Base-by-base conservation (phyloP, 1,140 invertebrate genomes). In the Nylanderia fulva region DNA sequence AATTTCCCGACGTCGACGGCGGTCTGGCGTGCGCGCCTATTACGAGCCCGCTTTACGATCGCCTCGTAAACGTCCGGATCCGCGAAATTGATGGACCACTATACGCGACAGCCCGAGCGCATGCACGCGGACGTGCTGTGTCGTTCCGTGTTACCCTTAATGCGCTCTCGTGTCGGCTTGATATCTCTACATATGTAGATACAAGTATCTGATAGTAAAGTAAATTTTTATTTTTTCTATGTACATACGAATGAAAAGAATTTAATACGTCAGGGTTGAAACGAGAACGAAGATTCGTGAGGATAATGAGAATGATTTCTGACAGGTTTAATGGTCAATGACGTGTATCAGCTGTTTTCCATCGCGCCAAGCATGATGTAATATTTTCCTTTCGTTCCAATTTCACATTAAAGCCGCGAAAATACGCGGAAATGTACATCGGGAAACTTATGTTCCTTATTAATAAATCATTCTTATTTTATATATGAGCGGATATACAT, bases 31-130 rank as follows among this genome's bases (percentile, higher is more conserved):
- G 75, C 72, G 45, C 86, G 80, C 79, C 87, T 84, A 86, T 88
- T 86, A 86, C 85, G 84, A 82, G 66, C 64, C 84, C 80, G 82
- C 85, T 93, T 93, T 93, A 93, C 92, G 93, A 91, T 89, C 86
- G 85, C 84, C 88, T 93, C 93, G 91, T 93, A 93, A 93, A 93
- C 84, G 93, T 93, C 92, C 76, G 52, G 84, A 64, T 76, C 83
- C 66, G 74, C 75, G 88, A 92, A 93, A 93, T 93, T 93, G 88
- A 93, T 93, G 89, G 92, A 90, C 91, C 91, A 90, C 85, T 91
- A 90, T 85, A 86, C 86, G 84, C 79, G 77, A 71, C 75, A 74
- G 71, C 76, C n/a, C 75, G 63, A 33, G 56, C 42, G 61, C 80
- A 71, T 52, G 56, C 45, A 52, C 48, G 48, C 56, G 42, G 9